Base-by-base conservation (phyloP, 2,113 vertebrate species). In the Calidris pugnax region DNA sequence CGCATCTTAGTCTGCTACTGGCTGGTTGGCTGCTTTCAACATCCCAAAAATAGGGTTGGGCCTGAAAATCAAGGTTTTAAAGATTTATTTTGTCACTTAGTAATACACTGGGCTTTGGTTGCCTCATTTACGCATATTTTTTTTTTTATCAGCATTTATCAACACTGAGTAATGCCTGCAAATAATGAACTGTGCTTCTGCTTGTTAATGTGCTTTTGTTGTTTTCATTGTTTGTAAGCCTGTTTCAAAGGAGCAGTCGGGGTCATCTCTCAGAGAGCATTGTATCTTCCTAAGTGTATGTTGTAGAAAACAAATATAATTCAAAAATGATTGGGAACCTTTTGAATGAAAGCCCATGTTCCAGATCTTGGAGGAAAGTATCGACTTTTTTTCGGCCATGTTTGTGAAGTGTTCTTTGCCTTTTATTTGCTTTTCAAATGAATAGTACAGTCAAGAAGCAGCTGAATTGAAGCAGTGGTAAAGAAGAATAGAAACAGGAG, bases 131-230 rank as follows among this genome's bases (percentile, higher is more conserved):
- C 67, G 89, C 2, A 12, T 84, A n/a, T n/a, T n/a, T n/a, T n/a
- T 86, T 83, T 91, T 91, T 73, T 95, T 59, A 63, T 66, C 55
- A 77, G 47, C 33, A 0, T 89, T 87, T 93, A 67, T 59, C 7
- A 21, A 74, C 80, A 75, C 28, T 87, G 80, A 74, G 48, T 81
- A 80, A 85, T 94, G 90, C 74, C 67, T 89, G 57, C 64, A 91
- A 95, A 92, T 93, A 85, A 91, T 55, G 86, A 94, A 62, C 67
- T 8, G 1, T 56, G 71, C 66, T 69, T 89, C 69, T 94, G 77
- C 80, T 94, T 87, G n/a, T 60, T 89, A 93, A 79, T 66, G 41
- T 93, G 91, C 77, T 79, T 90, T 84, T 87, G 73, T 90, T 95
- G 84, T 87, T 96, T 73, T 77, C 63, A 27, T 50, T 94, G 71